These are phyloP conservation scores for Cetonia aurata DNA, from an alignment of 2,888 invertebrate genomes.

Conservation along the genomic window DNA sequence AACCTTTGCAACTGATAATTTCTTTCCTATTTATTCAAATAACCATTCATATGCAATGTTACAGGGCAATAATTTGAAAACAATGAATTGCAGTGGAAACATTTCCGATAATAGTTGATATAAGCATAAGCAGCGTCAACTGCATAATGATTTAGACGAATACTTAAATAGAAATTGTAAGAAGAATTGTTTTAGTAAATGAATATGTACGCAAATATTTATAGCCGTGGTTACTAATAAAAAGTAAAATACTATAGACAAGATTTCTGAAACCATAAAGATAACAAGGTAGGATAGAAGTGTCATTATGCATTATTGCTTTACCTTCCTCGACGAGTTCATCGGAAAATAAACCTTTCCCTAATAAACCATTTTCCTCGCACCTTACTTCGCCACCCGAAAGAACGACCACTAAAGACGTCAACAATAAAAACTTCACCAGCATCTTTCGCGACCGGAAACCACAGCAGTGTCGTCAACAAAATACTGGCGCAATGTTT, in stretches of 20 bases:
- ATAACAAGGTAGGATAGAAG: background rate
- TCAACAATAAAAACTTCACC: slow-evolving; percentile 32
- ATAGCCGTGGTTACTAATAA: no score
- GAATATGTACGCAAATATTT: no score
- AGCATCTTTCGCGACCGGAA: slow-evolving; percentile 23
- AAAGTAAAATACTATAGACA: background rate
- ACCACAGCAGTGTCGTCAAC: slow-evolving; percentile 12
- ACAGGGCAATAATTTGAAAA: no score
- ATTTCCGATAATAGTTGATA: no score
- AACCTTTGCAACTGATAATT: no score
- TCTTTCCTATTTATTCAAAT: no score
- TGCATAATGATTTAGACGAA: no score
- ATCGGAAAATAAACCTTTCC: slow-evolving; percentile 35
- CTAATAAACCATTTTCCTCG: slow-evolving; percentile 7
- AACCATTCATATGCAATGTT: no score
- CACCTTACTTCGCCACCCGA: slow-evolving; percentile 19
- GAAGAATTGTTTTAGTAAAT: no score
- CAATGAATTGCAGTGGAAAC: no score
- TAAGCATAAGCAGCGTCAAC: no score
- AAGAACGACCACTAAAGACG: slow-evolving; percentile 32
- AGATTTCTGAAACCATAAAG: background rate
- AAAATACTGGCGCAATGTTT: slow-evolving; percentile 33
- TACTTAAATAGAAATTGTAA: no score
- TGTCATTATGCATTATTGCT: background rate
- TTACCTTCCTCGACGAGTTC: slow-evolving; percentile 45